Evolutionary conservation across 2,797 vertebrate species (phyloP), one percentile per base, ranked within the genome.

Genomic region (Poeciliopsis presidionis): DNA sequence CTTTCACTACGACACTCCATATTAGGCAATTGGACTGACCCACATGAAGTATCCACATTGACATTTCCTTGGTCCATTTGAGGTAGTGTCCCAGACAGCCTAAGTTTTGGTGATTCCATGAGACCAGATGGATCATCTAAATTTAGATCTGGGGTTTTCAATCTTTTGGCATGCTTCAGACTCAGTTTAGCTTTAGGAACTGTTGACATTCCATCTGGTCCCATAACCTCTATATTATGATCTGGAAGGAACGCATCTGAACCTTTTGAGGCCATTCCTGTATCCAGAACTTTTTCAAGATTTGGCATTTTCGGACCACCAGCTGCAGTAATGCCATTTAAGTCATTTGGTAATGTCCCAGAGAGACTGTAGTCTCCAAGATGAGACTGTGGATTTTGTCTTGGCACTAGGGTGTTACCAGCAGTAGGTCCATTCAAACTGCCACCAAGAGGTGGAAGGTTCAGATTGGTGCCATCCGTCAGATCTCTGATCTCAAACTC

Each of bases 111-210:
- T 20, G 78, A 76, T 33, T 80, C 46, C 43, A 65, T 14, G 71
- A 89, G 88, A 83, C 80, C 18, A 0, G 79, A 80, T 30, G 78
- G 86, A 75, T 88, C 41, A 33, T 93, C 90, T 53, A 92, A 76
- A 79, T 90, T 86, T 45, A 93, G 71, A 83, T 81, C 73, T n/a
- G 90, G 89, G 45, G 16, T 83, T 86, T 90, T 93, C 36, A 85
- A 72, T 79, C 65, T 88, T 53, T 88, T 86, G 45, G 88, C 87
- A 78, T 76, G 76, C 41, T 84, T 89, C 4, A 84, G n/a, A 85
- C 78, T 73, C 1, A 83, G 39, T 87, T 93, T 83, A 74, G 69
- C 73, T 65, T 79, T 84, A 7, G 81, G 76, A 41, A 84, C 13
- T 73, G 81, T 84, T 77, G 81, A 65, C 4, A 45, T 69, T 69